Conservation (phyloP, 2,888 invertebrate species). For the Enoplolaimus lenunculus region DNA sequence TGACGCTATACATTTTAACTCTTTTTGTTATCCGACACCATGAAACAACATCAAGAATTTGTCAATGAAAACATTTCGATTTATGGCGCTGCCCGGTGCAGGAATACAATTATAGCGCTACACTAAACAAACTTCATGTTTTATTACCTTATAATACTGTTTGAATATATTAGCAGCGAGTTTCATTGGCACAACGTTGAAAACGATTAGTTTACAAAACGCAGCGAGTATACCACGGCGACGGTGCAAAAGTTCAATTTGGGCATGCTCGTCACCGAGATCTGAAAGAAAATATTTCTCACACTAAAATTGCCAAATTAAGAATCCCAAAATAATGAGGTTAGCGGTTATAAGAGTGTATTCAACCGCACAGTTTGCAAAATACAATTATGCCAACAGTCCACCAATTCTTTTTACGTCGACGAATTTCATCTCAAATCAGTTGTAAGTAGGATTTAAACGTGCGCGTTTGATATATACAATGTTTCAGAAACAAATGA, state of each 20-base stretch:
- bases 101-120: no score
- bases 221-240: slow-evolving; percentile 85
- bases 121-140: no score
- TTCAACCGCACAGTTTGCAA: neutral
- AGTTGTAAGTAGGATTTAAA: no score
- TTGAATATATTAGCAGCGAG: slow-evolving; percentile 84
- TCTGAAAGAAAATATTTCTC: slow-evolving; percentile 55
- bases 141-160: slow-evolving; percentile 87
- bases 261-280: slow-evolving; percentile 63
- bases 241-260: slow-evolving; percentile 91
- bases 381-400: neutral
- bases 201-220: slow-evolving; percentile 91
- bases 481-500: no score
- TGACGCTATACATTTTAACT: no score
- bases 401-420: no score
- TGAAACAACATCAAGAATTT: no score
- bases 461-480: no score
- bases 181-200: slow-evolving; percentile 82
- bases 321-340: neutral
- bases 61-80: no score
- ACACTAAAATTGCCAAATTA: slow-evolving; percentile 17
- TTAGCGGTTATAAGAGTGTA: neutral
- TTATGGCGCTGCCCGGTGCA: no score
- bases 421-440: no score
- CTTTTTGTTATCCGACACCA: no score